A percentile compares a stretch with the other conserved stretches of the same genome.
phyloP scores from a whole-genome alignment of 2,797 vertebrate species.

The Crocidura indochinensis region DNA sequence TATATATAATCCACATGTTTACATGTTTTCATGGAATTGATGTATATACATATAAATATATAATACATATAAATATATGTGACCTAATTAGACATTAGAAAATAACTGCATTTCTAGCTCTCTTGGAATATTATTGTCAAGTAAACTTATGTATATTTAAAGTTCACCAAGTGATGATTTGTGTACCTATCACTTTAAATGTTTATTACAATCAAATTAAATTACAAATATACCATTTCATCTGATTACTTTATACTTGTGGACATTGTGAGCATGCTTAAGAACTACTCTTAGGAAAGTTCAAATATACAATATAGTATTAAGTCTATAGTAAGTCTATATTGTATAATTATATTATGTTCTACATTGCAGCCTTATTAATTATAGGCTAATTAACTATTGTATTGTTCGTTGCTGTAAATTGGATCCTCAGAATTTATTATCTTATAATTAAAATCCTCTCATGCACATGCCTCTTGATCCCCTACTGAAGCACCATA shows the following conservation, averaged over 20 bases:
- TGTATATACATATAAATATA: too few species aligned
- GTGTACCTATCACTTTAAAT: not conserved
- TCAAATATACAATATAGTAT: not conserved
- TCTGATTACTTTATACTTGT: not conserved
- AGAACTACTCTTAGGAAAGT: not conserved
- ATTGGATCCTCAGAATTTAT: not conserved
- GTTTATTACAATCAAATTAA: not conserved
- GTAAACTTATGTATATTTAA: not conserved
- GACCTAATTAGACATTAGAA: slow-evolving; percentile 16
- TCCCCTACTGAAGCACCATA: too few species aligned
- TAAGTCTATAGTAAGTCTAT: too few species aligned
- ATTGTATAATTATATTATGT: too few species aligned
- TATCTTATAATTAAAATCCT: not conserved
- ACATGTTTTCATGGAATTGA: too few species aligned
- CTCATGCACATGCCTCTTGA: not conserved
- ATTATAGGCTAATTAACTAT: not conserved
- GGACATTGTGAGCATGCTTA: not conserved
- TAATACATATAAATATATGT: not conserved
- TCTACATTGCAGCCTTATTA: not conserved
- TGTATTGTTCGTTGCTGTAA: not conserved
- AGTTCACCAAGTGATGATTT: not conserved
- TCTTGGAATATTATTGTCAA: not conserved
- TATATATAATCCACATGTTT: too few species aligned
- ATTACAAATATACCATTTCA: not conserved
- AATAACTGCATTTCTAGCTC: not conserved